Percentiles rank a stretch among this genome's conserved stretches.
Conservation (phyloP, 1,140 invertebrate genomes). For the Nebria ingens region DNA sequence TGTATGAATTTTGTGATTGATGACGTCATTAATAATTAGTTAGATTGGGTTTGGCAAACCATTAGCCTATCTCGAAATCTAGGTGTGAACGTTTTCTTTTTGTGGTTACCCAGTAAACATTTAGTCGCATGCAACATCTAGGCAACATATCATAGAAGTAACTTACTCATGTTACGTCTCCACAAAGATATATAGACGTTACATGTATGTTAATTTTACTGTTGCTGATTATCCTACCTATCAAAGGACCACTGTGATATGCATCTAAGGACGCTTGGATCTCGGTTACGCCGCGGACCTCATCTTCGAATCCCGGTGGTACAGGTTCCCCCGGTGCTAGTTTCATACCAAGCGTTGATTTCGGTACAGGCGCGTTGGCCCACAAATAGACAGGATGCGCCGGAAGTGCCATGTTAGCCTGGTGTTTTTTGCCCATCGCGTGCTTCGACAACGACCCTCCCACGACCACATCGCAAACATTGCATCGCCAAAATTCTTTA, state of each 20-base stretch:
- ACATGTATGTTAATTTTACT: too few relatives aligned
- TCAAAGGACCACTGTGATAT: slow-evolving; percentile 28
- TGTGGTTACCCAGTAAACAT: too few relatives aligned
- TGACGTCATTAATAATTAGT: too few relatives aligned
- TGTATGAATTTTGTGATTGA: too few relatives aligned
- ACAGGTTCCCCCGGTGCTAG: slow-evolving; percentile 54
- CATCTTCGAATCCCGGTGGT: slow-evolving; percentile 59
- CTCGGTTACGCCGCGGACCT: slow-evolving; percentile 39
- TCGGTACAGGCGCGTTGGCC: not conserved
- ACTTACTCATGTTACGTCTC: too few relatives aligned
- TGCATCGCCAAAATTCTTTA: slow-evolving; percentile 30
- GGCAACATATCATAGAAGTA: too few relatives aligned
- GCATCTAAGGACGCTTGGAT: slow-evolving; percentile 36
- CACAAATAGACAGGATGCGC: slow-evolving; percentile 1
- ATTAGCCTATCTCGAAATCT: too few relatives aligned
- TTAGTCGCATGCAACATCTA: too few relatives aligned
- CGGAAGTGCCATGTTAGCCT: slow-evolving; percentile 13
- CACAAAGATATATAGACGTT: too few relatives aligned
- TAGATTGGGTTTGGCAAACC: too few relatives aligned
- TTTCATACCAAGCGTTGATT: slow-evolving; percentile 22
- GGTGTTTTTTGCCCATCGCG: slow-evolving; percentile 28
- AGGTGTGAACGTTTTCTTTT: too few relatives aligned
- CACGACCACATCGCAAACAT: slow-evolving; percentile 28
- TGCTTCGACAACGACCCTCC: slow-evolving; percentile 31
- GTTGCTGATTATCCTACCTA: slow-evolving; percentile 25